Conservation (phyloP, 2,888 invertebrate genomes). For the Ceramica pisi region DNA sequence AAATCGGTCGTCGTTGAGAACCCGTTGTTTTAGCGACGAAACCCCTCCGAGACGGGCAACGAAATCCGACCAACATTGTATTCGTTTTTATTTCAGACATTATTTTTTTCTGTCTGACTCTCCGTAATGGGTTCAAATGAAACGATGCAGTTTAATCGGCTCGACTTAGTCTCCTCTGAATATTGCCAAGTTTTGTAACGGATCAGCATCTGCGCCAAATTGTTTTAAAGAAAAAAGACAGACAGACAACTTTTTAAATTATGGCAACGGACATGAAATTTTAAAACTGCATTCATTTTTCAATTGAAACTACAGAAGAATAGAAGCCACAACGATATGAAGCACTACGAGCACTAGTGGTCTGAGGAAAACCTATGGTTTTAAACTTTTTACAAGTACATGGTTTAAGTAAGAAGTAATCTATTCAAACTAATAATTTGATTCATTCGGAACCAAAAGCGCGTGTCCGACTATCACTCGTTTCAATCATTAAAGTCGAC, state of each 20-base stretch:
- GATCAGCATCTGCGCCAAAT: slow-evolving; percentile 47
- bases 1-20: not conserved
- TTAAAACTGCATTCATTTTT: not conserved
- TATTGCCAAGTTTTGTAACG: slow-evolving; percentile 48
- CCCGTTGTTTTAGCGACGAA: slow-evolving; percentile 12
- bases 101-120: slow-evolving; percentile 44
- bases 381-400: too few relatives aligned
- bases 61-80: slow-evolving; percentile 18
- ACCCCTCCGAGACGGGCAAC: not conserved
- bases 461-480: too few relatives aligned
- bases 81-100: slow-evolving; percentile 25
- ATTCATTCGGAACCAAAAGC: too few relatives aligned
- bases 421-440: too few relatives aligned
- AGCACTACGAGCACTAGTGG: not conserved
- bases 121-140: slow-evolving; percentile 54
- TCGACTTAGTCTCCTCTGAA: slow-evolving; percentile 19
- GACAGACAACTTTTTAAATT: slow-evolving; percentile 8
- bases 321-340: not conserved
- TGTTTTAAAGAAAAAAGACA: slow-evolving; percentile 21
- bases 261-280: slow-evolving; percentile 5
- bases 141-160: slow-evolving; percentile 49
- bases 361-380: too few relatives aligned
- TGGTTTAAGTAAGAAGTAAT: too few relatives aligned
- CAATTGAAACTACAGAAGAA: not conserved
- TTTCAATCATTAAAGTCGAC: too few relatives aligned